Conservation (phyloP, 2,888 invertebrate genomes). For the Sceliomorpha sp. region DNA sequence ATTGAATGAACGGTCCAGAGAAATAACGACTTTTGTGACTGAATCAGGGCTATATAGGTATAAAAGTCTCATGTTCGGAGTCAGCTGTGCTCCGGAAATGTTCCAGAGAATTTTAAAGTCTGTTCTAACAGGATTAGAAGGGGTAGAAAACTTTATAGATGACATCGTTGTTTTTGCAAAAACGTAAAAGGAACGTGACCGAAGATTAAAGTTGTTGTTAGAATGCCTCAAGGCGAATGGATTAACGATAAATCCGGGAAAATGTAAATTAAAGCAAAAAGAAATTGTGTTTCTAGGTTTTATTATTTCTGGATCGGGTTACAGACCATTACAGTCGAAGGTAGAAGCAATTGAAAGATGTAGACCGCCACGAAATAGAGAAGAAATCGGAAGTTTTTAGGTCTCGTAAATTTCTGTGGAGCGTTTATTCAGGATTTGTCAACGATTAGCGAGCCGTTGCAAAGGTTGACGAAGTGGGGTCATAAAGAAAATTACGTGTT, state of each 20-base stretch:
- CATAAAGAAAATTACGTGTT: slow-evolving; percentile 8
- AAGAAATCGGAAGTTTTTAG: slow-evolving; percentile 29
- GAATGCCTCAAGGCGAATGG: not conserved
- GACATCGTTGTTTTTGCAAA: slow-evolving; percentile 6
- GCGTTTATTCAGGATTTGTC: slow-evolving; percentile 64
- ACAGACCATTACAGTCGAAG: not conserved
- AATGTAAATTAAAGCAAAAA: not conserved
- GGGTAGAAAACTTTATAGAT: slow-evolving; percentile 21
- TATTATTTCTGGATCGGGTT: not conserved
- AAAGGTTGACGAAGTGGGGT: slow-evolving; percentile 23
- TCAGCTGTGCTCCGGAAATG: slow-evolving; percentile 23
- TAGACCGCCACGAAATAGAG: not conserved
- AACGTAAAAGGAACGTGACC: not conserved
- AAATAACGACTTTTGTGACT: slow-evolving; percentile 25
- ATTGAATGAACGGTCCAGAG: slow-evolving; percentile 2
- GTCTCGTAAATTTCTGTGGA: slow-evolving; percentile 45
- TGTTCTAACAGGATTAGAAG: not conserved
- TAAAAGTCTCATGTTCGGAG: slow-evolving; percentile 20
- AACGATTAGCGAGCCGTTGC: slow-evolving; percentile 57
- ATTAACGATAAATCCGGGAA: not conserved
- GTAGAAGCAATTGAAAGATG: not conserved
- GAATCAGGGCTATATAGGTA: slow-evolving; percentile 15
- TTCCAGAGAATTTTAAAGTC: slow-evolving; percentile 20
- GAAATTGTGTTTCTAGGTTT: not conserved
- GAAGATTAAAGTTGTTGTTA: not conserved